Conservation (phyloP, 2,888 invertebrate genomes). For the Ephialtes manifestator region DNA sequence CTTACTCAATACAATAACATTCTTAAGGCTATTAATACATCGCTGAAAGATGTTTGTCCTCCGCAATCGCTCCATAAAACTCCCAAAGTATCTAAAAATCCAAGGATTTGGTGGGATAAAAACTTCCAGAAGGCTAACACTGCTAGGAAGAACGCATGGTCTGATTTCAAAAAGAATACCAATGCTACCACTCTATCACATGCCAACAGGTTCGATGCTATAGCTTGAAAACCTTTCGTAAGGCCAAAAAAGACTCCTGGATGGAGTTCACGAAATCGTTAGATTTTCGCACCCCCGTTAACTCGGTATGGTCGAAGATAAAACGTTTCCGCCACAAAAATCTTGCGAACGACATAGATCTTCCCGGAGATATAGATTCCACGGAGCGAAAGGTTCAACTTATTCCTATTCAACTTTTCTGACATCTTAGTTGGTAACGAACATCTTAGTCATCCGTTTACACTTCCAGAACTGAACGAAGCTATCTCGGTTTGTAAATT, state of each 20-base stretch:
- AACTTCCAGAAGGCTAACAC: background rate
- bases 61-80: background rate
- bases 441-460: too few relatives aligned
- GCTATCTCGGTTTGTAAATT: too few relatives aligned
- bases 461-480: too few relatives aligned
- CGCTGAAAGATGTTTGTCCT: background rate
- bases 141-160: background rate
- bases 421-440: too few relatives aligned
- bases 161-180: background rate
- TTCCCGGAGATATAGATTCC: background rate
- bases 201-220: background rate
- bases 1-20: background rate
- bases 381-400: background rate
- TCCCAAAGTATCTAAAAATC: background rate
- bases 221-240: constrained; percentile 2
- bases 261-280: background rate
- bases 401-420: background rate
- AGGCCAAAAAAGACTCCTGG: constrained; percentile 27
- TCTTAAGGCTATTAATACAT: too few relatives aligned
- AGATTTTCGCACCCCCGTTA: too few relatives aligned
- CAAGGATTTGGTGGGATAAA: constrained; percentile 8
- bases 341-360: background rate
- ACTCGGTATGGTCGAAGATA: too few relatives aligned
- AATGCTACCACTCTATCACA: background rate
- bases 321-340: constrained; percentile 20